Evolutionary conservation across 2,113 vertebrate species (phyloP).

Genomic region (Ceyx melanurus): DNA sequence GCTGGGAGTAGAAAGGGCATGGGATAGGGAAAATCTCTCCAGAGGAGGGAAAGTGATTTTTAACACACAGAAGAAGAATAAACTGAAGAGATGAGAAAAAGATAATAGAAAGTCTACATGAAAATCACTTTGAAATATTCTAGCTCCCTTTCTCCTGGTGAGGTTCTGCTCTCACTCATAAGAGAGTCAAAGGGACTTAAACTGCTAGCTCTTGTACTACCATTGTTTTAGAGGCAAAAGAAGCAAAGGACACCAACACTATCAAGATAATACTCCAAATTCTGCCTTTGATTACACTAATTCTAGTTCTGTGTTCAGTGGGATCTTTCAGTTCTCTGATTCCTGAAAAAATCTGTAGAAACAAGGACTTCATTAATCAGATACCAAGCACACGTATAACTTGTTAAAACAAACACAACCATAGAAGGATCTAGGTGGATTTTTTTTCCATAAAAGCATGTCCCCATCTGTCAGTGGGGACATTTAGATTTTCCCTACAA

Average conservation of each 20-base stretch:
- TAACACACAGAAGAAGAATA: not conserved
- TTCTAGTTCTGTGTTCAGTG: not conserved
- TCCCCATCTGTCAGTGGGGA: not conserved
- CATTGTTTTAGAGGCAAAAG: not conserved
- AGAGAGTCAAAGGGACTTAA: not conserved
- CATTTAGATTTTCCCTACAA: not conserved
- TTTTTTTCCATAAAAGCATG: not conserved
- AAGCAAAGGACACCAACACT: not conserved
- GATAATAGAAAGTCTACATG: not conserved
- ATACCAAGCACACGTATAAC: not conserved
- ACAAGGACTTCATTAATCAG: not conserved
- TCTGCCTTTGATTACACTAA: not conserved
- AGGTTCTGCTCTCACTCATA: not conserved
- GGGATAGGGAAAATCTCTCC: slow-evolving; percentile 44
- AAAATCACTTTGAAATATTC: not conserved
- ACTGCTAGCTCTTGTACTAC: not conserved
- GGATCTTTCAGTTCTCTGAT: not conserved
- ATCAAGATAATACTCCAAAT: not conserved
- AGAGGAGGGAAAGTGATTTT: slow-evolving; percentile 25
- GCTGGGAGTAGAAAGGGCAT: slow-evolving; percentile 50
- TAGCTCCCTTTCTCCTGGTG: not conserved
- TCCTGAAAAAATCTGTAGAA: not conserved
- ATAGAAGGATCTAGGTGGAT: not conserved
- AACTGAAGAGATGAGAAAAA: not conserved
- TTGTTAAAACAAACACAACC: not conserved